Base-by-base conservation (phyloP, 2,888 invertebrate genomes). In the Nomada ruficornis region DNA sequence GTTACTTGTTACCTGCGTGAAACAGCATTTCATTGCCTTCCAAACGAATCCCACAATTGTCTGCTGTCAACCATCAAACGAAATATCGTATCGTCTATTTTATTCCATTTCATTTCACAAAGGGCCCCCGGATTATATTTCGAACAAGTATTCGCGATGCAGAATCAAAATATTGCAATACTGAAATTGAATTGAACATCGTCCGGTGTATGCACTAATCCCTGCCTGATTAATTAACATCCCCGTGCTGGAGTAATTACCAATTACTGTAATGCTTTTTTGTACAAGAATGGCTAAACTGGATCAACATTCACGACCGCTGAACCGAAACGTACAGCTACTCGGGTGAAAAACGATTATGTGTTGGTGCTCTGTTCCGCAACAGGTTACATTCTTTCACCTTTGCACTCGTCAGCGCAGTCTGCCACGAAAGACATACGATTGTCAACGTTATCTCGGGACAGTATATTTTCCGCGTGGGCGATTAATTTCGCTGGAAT, bases 341-440 rank as follows among this genome's bases (percentile, higher is more conserved):
- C 44, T 55, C 18, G 11, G 47, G 20, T 23, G 9, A 75, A 29
- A 13, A 59, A 36, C 26, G 29, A 29, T 11, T 47, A 18, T 47
- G 18, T 50, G 65, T 71, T 29, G 20, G 64, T 63, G 42, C 57
- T 20, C 11, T 57, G 47, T 74, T 67, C 73, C 44, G 82, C 82
- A 78, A 86, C 78, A 84, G 77, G 83, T 84, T 84, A 85, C 60
- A 47, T 62, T 62, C 60, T 55, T 60, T 54, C 23, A 60, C 23
- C 26, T 70, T 44, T 54, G 44, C 2, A 26, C 44, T 47, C n/a
- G 69, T 55, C 60, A 18, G 18, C 47, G 20, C n/a, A 13, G 0
- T 65, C 42, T 47, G 26, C 62, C 54, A 13, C 67, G 54, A 57
- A 44, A 62, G 50, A 36, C 20, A 9, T 23, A 7, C 36, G 36